A percentile compares a stretch with the other conserved stretches of the same genome.
Evolutionary conservation across 2,888 invertebrate species (phyloP).

Genomic region (Deroplatys truncata): DNA sequence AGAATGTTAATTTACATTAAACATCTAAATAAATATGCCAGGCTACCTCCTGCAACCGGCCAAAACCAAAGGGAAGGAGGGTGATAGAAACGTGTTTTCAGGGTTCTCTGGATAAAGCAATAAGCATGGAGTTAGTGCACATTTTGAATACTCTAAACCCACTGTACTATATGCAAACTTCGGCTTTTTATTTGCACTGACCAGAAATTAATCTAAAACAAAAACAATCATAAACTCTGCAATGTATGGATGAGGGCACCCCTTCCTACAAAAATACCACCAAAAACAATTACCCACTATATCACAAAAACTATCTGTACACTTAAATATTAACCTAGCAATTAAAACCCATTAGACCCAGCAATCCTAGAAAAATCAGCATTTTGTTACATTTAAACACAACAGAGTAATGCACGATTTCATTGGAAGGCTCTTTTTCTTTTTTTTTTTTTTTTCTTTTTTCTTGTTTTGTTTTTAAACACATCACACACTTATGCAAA

Average conservation of each 20-base stretch:
- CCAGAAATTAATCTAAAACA: conserved; percentile 2
- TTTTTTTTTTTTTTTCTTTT: background rate
- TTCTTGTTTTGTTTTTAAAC: background rate
- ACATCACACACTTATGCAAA: conserved; percentile 20
- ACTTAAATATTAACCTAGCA: conserved; percentile 11
- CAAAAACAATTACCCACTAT: conserved; percentile 16
- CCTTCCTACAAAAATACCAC: conserved; percentile 17
- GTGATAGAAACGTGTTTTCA: background rate
- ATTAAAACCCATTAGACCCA: conserved; percentile 8
- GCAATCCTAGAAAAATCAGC: background rate
- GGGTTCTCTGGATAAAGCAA: background rate
- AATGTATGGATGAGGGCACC: conserved; percentile 14
- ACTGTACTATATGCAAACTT: background rate
- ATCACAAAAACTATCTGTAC: conserved; percentile 18
- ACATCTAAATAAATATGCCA: background rate
- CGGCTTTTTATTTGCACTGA: background rate
- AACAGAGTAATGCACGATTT: conserved; percentile 28
- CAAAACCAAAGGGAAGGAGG: no score
- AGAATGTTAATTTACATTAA: no score
- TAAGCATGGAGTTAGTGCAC: background rate
- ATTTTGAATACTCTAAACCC: background rate
- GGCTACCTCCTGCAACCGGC: no score
- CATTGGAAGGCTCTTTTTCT: conserved; percentile 2
- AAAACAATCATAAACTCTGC: conserved; percentile 7
- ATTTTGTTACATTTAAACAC: conserved; percentile 10